Base-by-base conservation (phyloP, 2,797 vertebrate genomes). In the Peromyscus attwateri region DNA sequence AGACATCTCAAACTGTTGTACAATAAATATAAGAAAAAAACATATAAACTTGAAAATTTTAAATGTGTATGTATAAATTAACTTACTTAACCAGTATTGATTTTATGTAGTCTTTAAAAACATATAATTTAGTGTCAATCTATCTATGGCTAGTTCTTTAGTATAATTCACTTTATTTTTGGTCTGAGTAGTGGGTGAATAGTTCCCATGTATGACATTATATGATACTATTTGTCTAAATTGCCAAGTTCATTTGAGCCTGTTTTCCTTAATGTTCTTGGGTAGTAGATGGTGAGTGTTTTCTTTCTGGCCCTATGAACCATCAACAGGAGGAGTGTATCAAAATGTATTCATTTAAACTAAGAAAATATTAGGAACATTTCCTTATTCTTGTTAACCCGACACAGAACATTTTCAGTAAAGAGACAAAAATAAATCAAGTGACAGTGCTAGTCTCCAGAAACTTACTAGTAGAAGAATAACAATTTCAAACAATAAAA, bases 301-400 rank as follows among this genome's bases (percentile, higher is more conserved):
- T 92, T 93, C 55, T 2, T 66, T 82, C 6, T 55, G 11, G 14
- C 57, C n/a, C 17, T 55, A 23, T 40, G 1, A 70, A 31, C 6
- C 12, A 57, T 76, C 21, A 55, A 4, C 3, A 82, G 31, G 6
- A 87, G 25, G 1, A 85, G 40, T 43, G 40, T 1, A 57, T 55
- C 76, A 87, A 92, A 71, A 95, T 76, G 57, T 16, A 19, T 81
- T 91, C 23, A 87, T 93, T 88, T 80, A 64, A 60, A 94, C 29
- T 94, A 27, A 83, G 57, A 21, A 82, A 94, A 49, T 3, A 49
- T 62, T 85, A 37, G 73, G 52, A 64, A 60, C 88, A 8, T 23
- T 77, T 92, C 4, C 46, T 43, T 19, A n/a, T 57, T 85, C 6
- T 60, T 17, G 27, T 16, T 75, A 90, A 25, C 12, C 70, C 31